A percentile compares a stretch with the other conserved stretches of the same genome.
Evolutionary conservation across 2,797 vertebrate genomes (phyloP).

Genomic region (Acipenser oxyrinchus): DNA sequence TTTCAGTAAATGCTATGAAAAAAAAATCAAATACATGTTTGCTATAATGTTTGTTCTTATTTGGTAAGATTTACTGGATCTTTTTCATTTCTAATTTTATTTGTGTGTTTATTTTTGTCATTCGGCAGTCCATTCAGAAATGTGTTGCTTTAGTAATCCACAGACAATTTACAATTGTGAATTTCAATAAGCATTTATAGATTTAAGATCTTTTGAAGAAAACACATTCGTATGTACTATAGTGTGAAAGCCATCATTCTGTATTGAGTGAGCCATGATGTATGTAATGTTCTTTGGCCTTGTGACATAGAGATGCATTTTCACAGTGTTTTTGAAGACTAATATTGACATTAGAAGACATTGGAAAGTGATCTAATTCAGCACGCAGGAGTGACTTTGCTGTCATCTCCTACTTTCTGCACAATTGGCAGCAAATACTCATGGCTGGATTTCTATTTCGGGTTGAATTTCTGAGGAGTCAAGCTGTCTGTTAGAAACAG

Average conservation of each 20-base stretch:
- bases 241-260: constrained; percentile 47
- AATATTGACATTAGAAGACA: constrained; percentile 76
- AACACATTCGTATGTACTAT: too few relatives aligned
- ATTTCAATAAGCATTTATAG: too few relatives aligned
- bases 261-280: constrained; percentile 46
- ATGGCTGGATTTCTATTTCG: constrained; percentile 64
- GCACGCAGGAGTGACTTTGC: constrained; percentile 61
- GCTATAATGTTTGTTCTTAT: too few relatives aligned
- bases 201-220: too few relatives aligned
- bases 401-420: constrained; percentile 73
- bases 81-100: too few relatives aligned
- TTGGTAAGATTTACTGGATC: too few relatives aligned
- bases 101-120: too few relatives aligned
- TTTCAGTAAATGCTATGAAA: too few relatives aligned
- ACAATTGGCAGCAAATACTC: constrained; percentile 68
- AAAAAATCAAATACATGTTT: too few relatives aligned
- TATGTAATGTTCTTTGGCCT: constrained; percentile 32
- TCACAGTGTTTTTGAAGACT: constrained; percentile 68
- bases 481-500: constrained; percentile 60
- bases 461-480: constrained; percentile 58
- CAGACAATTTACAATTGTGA: too few relatives aligned
- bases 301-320: constrained; percentile 55
- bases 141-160: too few relatives aligned
- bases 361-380: constrained; percentile 67
- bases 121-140: too few relatives aligned